Base-by-base conservation (phyloP, 2,113 vertebrate genomes). In the Peromyscus californicus region DNA sequence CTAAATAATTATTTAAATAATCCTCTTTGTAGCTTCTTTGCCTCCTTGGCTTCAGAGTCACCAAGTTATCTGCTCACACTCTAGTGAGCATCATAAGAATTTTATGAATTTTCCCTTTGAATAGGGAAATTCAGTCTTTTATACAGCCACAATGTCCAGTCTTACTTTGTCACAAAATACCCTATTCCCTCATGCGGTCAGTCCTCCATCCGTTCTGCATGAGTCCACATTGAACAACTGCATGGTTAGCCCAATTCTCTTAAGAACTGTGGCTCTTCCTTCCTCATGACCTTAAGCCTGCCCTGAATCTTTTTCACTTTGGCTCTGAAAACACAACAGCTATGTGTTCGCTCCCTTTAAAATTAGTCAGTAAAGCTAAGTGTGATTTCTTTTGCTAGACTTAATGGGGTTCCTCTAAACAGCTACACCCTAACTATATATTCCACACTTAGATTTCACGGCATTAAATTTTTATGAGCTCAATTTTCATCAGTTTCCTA, bases 401-500 rank as follows among this genome's bases (percentile, higher is more conserved):
- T 95, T 91, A 72, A 63, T 93, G 67, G 24, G 36, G 10, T 90
- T 95, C 92, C 63, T 93, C n/a, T 69, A 59, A 94, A 69, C 96
- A 79, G 9, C 74, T 82, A 69, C 10, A 88, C 21, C 57, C 22
- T 89, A 67, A 72, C 84, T 94, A 2, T 87, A 72, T 91, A 74
- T 88, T 96, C 78, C 39, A 80, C 26, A 86, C 67, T 95, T 91
- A 86, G 36, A 65, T 90, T 96, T 91, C 83, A 83, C 0, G 0
- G 33, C 80, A 95, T 97, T 98, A 96, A 91, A 93, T 70, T 98
- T 97, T 97, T 96, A 97, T 84, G 94, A 97, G 91, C 85, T 96
- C 97, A 92, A 95, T 96, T 98, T 98, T 96, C 96, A 98, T 96
- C 95, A 96, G 94, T 96, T 97, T 91, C 51, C 42, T 96, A 97